Percentiles rank a stretch among this genome's conserved stretches.
These are phyloP conservation scores for Hymenochirus boettgeri DNA, from an alignment of 2,113 vertebrate genomes.

Conservation along the genomic window DNA sequence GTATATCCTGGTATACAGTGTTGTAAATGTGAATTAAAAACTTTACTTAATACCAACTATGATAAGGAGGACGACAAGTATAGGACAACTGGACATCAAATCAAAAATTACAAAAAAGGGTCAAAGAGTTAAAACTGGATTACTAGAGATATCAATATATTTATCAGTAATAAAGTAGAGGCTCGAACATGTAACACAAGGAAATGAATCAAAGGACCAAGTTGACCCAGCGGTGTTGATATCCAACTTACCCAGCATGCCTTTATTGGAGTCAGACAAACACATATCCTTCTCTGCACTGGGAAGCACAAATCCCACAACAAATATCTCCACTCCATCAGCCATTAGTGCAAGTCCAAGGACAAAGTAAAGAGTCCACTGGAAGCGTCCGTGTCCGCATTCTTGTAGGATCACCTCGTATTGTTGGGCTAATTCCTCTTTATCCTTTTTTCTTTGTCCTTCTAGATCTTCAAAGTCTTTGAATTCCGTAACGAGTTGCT, in stretches of 20 bases:
- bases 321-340: conserved; percentile 91
- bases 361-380: conserved; percentile 96
- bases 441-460: conserved; percentile 75
- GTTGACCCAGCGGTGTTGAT: no score
- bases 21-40: no score
- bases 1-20: no score
- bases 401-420: conserved; percentile 94
- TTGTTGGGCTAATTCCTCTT: conserved; percentile 89
- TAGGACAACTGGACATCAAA: no score
- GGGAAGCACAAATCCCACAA: conserved; percentile 93
- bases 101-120: no score
- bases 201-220: no score
- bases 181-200: no score
- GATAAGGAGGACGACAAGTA: no score
- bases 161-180: no score
- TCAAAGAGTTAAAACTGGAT: no score
- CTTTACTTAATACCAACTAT: no score
- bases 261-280: conserved; percentile 94
- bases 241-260: conserved; percentile 88
- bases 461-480: conserved; percentile 67
- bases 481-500: conserved; percentile 54
- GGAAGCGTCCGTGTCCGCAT: conserved; percentile 92
- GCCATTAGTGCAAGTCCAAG: conserved; percentile 95
- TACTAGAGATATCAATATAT: no score
- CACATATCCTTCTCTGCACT: conserved; percentile 98